Conservation (phyloP, 1,140 invertebrate genomes). For the Zaprionus africanus region DNA sequence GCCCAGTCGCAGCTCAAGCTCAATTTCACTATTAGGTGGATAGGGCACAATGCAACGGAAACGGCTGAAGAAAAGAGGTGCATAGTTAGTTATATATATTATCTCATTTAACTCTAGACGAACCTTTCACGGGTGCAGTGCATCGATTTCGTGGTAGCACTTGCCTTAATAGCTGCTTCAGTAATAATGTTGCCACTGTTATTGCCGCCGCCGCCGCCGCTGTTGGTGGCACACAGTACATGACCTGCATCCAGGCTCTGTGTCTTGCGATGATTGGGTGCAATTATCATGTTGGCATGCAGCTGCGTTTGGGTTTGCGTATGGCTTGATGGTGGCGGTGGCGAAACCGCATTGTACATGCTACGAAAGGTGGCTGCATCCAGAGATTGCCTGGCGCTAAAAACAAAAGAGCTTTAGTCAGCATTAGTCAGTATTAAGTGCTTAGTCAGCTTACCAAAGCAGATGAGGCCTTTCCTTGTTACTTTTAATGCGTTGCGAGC, state of each 20-base stretch:
- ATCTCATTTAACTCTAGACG: not conserved
- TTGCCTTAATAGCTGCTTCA: slow-evolving; percentile 76
- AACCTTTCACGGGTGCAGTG: slow-evolving; percentile 76
- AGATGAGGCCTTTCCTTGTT: slow-evolving; percentile 76
- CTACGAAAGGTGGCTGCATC: slow-evolving; percentile 76
- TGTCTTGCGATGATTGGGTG: slow-evolving; percentile 90
- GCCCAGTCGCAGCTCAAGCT: slow-evolving; percentile 94
- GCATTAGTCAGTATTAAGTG: not conserved
- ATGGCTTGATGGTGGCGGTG: slow-evolving; percentile 57
- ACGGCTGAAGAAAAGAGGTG: slow-evolving; percentile 74
- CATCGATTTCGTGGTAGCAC: slow-evolving; percentile 75
- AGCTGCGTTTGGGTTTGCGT: slow-evolving; percentile 57
- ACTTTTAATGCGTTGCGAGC: slow-evolving; percentile 79
- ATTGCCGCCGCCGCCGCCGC: slow-evolving; percentile 30
- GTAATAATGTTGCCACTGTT: slow-evolving; percentile 52
- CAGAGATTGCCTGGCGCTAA: slow-evolving; percentile 69
- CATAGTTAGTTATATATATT: slow-evolving; percentile 51
- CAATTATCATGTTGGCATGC: slow-evolving; percentile 74
- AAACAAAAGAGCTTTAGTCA: not conserved
- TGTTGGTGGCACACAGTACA: slow-evolving; percentile 68
- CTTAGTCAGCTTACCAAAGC: slow-evolving; percentile 51
- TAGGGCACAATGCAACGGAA: slow-evolving; percentile 97
- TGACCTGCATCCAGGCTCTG: slow-evolving; percentile 90
- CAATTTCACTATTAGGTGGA: slow-evolving; percentile 97
- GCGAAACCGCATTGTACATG: slow-evolving; percentile 60